These are phyloP conservation scores for Huso huso DNA, from an alignment of 2,797 vertebrate species.

Conservation along the genomic window DNA sequence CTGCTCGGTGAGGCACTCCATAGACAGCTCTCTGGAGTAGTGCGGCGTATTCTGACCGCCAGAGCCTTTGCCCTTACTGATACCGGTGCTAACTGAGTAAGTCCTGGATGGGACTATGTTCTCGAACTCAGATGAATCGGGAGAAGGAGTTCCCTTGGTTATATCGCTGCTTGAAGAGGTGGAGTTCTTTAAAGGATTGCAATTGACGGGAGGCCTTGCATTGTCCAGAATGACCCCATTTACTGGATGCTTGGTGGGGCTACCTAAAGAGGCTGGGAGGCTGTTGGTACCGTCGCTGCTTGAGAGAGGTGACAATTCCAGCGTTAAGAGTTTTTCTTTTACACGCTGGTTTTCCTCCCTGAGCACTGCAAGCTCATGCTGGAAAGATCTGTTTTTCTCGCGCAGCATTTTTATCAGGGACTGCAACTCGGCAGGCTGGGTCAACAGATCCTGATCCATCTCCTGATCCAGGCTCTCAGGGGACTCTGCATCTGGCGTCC, in stretches of 20 bases:
- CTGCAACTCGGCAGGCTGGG: conserved; percentile 54
- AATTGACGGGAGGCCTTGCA: conserved; percentile 28
- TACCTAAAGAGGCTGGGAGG: conserved; percentile 51
- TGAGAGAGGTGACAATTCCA: conserved; percentile 66
- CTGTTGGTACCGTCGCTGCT: conserved; percentile 57
- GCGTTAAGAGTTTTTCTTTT: conserved; percentile 76
- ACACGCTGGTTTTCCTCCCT: conserved; percentile 79
- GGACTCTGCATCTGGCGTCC: conserved; percentile 31
- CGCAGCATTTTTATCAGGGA: conserved; percentile 67
- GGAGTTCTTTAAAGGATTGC: conserved; percentile 58
- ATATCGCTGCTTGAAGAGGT: conserved; percentile 76
- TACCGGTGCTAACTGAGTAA: conserved; percentile 59
- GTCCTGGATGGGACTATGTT: conserved; percentile 76
- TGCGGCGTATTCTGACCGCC: conserved; percentile 46
- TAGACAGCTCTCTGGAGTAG: conserved; percentile 62
- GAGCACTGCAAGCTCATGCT: conserved; percentile 73
- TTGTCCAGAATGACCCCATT: conserved; percentile 49
- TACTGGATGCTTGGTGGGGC: conserved; percentile 42
- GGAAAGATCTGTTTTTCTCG: conserved; percentile 80
- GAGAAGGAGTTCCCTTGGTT: conserved; percentile 79
- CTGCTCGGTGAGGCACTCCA: conserved; percentile 77
- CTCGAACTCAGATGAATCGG: conserved; percentile 83
- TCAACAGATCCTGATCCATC: conserved; percentile 15
- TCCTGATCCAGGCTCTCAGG: conserved; percentile 44
- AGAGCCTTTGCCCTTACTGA: conserved; percentile 45